These are phyloP conservation scores for Pherbina coryleti DNA, from an alignment of 2,888 invertebrate genomes.

Conservation along the genomic window DNA sequence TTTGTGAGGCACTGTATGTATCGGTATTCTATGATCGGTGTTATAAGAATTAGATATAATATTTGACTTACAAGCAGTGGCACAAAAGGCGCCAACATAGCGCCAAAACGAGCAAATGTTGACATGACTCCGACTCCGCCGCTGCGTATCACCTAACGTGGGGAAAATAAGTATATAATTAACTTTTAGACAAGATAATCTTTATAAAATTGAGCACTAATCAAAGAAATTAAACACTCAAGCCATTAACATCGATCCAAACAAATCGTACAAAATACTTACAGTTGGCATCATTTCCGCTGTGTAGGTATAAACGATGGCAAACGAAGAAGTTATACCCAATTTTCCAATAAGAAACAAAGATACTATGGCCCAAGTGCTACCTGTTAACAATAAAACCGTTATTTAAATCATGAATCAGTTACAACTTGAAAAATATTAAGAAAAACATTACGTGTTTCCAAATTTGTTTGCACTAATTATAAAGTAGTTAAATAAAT, in stretches of 20 bases:
- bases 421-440: background rate
- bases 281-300: slow-evolving; percentile 70
- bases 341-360: slow-evolving; percentile 76
- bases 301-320: slow-evolving; percentile 74
- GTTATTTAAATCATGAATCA: background rate
- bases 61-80: slow-evolving; percentile 72
- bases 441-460: slow-evolving; percentile 52
- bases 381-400: slow-evolving; percentile 59
- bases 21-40: too few relatives aligned
- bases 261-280: slow-evolving; percentile 20
- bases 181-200: slow-evolving; percentile 38
- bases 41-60: too few relatives aligned
- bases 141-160: slow-evolving; percentile 70
- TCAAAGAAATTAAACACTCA: background rate
- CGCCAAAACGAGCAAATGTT: slow-evolving; percentile 74
- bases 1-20: too few relatives aligned
- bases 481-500: slow-evolving; percentile 37
- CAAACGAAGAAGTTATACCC: slow-evolving; percentile 76
- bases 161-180: too few relatives aligned
- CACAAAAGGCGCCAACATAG: slow-evolving; percentile 75
- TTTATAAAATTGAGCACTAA: background rate
- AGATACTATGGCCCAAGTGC: slow-evolving; percentile 72
- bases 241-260: background rate
- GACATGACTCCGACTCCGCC: slow-evolving; percentile 75
- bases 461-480: slow-evolving; percentile 53